These are phyloP conservation scores for Danaus melanippus DNA, from an alignment of 1,140 invertebrate species.

Conservation along the genomic window DNA sequence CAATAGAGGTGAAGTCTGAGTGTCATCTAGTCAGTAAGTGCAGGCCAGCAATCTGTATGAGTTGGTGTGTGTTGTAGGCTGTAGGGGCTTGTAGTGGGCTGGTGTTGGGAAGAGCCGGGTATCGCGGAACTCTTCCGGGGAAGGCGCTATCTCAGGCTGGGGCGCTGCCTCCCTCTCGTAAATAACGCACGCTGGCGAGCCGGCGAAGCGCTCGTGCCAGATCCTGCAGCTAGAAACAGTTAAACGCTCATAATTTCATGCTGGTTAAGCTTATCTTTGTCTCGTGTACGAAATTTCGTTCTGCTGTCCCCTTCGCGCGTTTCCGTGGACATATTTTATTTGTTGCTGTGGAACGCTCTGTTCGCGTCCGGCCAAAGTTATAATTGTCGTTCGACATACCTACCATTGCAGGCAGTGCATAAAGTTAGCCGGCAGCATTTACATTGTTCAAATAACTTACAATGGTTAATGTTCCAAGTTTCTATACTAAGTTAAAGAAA, in stretches of 20 bases:
- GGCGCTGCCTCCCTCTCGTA: constrained; percentile 58
- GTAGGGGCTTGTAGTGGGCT: constrained; percentile 30
- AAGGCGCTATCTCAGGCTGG: constrained; percentile 63
- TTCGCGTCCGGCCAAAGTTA: constrained; percentile 61
- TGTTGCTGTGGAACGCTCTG: constrained; percentile 54
- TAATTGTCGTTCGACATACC: constrained; percentile 68
- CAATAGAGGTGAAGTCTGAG: constrained; percentile 53
- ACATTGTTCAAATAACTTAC: constrained; percentile 62
- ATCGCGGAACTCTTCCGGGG: constrained; percentile 60
- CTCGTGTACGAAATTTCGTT: constrained; percentile 67
- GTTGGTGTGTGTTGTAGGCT: constrained; percentile 16
- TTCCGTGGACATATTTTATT: constrained; percentile 67
- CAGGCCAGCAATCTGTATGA: constrained; percentile 50
- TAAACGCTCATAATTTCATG: constrained; percentile 72
- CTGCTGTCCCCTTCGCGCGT: constrained; percentile 55
- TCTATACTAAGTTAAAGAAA: constrained; percentile 17
- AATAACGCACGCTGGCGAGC: constrained; percentile 69
- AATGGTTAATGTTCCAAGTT: constrained; percentile 57
- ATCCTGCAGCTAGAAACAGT: constrained; percentile 72
- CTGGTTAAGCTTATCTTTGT: constrained; percentile 72
- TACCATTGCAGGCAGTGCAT: constrained; percentile 62
- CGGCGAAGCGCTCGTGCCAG: constrained; percentile 69
- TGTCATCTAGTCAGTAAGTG: constrained; percentile 35
- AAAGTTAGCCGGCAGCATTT: constrained; percentile 54
- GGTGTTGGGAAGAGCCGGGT: constrained; percentile 23